A percentile compares a stretch with the other conserved stretches of the same genome.
phyloP scores from a whole-genome alignment of 2,797 vertebrate species.

The Anabas testudineus region DNA sequence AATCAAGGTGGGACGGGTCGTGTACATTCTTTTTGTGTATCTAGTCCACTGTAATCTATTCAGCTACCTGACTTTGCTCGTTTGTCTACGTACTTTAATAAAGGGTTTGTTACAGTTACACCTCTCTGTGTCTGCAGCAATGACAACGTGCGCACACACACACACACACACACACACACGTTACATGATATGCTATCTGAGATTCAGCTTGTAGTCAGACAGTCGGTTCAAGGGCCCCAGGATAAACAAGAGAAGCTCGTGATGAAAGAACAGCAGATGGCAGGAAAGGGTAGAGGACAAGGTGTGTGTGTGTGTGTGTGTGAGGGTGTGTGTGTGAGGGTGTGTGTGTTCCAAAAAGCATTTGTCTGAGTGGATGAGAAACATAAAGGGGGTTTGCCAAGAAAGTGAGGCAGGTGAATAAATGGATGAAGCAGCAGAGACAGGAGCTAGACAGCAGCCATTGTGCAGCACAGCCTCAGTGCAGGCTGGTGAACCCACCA shows the following conservation, averaged over 20 bases:
- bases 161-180: background rate
- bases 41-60: no score
- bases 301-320: background rate
- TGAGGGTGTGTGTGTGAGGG: constrained; percentile 17
- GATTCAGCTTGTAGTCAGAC: constrained; percentile 4
- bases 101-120: constrained; percentile 3
- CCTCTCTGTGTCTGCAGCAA: background rate
- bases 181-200: constrained; percentile 6
- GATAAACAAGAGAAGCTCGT: background rate
- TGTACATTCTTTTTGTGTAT: no score
- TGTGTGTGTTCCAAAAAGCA: background rate
- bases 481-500: background rate
- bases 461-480: constrained; percentile 21
- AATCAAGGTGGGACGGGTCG: no score
- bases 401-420: background rate
- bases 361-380: background rate
- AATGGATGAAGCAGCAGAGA: background rate
- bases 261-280: constrained; percentile 9
- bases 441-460: constrained; percentile 22
- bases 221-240: background rate
- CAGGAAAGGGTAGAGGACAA: background rate
- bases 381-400: constrained; percentile 1
- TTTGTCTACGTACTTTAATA: background rate
- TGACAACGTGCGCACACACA: background rate
- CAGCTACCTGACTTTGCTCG: background rate